Conservation (phyloP, 2,797 vertebrate genomes). For the Leptoclinus maculatus region DNA sequence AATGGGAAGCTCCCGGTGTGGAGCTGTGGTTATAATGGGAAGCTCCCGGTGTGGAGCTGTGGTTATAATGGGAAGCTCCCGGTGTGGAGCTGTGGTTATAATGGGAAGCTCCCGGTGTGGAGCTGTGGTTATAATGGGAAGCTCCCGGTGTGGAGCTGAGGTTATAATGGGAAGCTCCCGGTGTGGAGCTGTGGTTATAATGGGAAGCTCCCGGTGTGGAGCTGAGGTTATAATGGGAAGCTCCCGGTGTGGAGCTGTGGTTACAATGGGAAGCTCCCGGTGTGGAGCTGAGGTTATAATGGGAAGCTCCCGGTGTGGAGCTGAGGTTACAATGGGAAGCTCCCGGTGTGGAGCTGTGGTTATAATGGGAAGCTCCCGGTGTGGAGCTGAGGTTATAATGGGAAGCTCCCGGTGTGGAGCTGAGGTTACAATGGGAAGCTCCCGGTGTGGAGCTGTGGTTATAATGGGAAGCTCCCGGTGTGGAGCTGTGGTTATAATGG, state of each 20-base stretch:
- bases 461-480: slow-evolving; percentile 53
- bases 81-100: slow-evolving; percentile 36
- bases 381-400: slow-evolving; percentile 42
- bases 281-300: slow-evolving; percentile 43
- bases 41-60: slow-evolving; percentile 41
- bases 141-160: slow-evolving; percentile 40
- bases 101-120: slow-evolving; percentile 52
- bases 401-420: slow-evolving; percentile 48
- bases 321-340: slow-evolving; percentile 32
- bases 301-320: slow-evolving; percentile 49
- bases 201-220: slow-evolving; percentile 49
- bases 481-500: slow-evolving; percentile 44
- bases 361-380: slow-evolving; percentile 51
- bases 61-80: slow-evolving; percentile 48
- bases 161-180: slow-evolving; percentile 49
- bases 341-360: slow-evolving; percentile 41
- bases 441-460: slow-evolving; percentile 36
- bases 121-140: slow-evolving; percentile 36
- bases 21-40: slow-evolving; percentile 35
- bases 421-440: slow-evolving; percentile 38
- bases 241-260: slow-evolving; percentile 41
- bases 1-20: slow-evolving; percentile 54
- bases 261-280: slow-evolving; percentile 50
- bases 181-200: slow-evolving; percentile 42
- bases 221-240: slow-evolving; percentile 34